phyloP scores from a whole-genome alignment of 35 echinoderm and acorn worm genomes.

The Lytechinus pictus region DNA sequence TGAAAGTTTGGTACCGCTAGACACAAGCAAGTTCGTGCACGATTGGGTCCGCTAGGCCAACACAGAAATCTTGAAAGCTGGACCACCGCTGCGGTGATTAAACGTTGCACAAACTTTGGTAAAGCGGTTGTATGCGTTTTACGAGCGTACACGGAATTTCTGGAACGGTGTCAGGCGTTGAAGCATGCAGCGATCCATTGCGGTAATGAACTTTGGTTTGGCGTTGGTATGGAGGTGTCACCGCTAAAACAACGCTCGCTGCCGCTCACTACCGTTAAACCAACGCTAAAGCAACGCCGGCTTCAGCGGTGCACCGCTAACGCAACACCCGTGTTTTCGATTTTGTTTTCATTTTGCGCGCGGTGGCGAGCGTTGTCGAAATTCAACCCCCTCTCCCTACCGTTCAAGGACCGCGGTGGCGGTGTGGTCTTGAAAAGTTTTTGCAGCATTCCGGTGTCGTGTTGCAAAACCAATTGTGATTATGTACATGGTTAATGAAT shows the following conservation, averaged over 20 bases:
- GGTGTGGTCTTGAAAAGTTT: too few relatives aligned
- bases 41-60: too few relatives aligned
- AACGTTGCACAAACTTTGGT: conserved; percentile 46
- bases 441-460: too few relatives aligned
- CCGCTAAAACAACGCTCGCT: conserved; percentile 24
- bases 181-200: conserved; percentile 28
- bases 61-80: too few relatives aligned
- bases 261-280: conserved; percentile 38
- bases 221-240: conserved; percentile 20
- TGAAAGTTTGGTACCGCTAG: too few relatives aligned
- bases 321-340: conserved; percentile 34
- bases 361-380: too few relatives aligned
- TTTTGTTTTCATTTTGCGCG: neutral
- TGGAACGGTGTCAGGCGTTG: neutral
- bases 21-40: too few relatives aligned
- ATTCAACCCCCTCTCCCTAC: too few relatives aligned
- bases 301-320: conserved; percentile 34
- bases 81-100: neutral
- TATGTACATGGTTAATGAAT: neutral
- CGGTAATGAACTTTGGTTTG: conserved; percentile 45
- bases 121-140: conserved; percentile 1
- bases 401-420: too few relatives aligned
- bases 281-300: conserved; percentile 41
- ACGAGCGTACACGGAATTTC: conserved; percentile 29
- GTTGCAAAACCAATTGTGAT: neutral